Conservation (phyloP, 2,113 vertebrate genomes). For the Scatophagus argus region DNA sequence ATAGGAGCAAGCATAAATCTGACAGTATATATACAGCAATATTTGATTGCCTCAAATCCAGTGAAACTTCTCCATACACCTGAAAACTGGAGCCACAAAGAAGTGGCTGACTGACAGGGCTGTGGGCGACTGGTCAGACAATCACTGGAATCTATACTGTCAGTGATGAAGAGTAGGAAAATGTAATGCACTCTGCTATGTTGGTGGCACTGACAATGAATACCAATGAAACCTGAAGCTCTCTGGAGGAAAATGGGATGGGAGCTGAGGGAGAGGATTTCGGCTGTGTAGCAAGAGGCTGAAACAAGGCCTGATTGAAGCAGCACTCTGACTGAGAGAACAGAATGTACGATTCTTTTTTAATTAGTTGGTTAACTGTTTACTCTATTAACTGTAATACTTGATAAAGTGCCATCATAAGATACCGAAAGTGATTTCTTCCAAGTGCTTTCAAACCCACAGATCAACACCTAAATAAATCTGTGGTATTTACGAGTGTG, state of each 20-base stretch:
- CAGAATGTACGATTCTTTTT: not conserved
- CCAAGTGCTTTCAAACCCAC: not conserved
- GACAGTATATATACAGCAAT: conserved; percentile 12
- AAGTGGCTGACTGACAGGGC: conserved; percentile 19
- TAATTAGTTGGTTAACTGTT: not conserved
- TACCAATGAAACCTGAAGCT: conserved; percentile 69
- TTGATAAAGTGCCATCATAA: not conserved
- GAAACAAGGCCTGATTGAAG: conserved; percentile 70
- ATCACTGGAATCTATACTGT: conserved; percentile 25
- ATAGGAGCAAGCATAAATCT: not conserved
- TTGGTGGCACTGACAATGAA: conserved; percentile 59
- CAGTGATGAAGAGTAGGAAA: conserved; percentile 36
- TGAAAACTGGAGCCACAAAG: conserved; percentile 45
- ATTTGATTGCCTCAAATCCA: conserved; percentile 27
- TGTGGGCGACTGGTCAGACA: conserved; percentile 11
- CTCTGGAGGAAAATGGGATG: conserved; percentile 39
- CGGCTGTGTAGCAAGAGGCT: conserved; percentile 35
- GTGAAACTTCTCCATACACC: conserved; percentile 36
- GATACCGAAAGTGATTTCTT: not conserved
- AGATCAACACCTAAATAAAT: not conserved
- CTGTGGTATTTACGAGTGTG: too few species aligned
- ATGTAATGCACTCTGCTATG: conserved; percentile 38
- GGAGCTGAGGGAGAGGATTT: conserved; percentile 59
- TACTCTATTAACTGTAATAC: not conserved
- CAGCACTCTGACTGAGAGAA: conserved; percentile 9